phyloP scores from a whole-genome alignment of 2,888 invertebrate genomes.

The Coenonympha arcania region DNA sequence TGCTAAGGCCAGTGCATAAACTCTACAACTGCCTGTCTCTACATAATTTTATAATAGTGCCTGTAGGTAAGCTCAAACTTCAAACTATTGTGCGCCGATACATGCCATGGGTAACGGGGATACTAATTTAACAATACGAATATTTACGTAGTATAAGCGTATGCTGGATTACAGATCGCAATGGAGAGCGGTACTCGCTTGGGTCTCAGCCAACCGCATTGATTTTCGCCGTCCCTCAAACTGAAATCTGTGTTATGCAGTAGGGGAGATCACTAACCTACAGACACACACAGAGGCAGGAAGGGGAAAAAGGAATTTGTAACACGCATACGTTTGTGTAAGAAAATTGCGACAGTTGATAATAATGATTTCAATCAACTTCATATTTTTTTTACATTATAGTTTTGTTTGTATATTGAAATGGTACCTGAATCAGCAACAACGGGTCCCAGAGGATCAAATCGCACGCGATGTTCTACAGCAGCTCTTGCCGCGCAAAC shows the following conservation, averaged over 20 bases:
- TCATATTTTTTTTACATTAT: too few species aligned
- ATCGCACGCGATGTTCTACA: slow-evolving; percentile 82
- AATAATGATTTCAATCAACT: too few species aligned
- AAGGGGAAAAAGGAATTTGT: too few species aligned
- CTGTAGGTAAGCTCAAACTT: too few species aligned
- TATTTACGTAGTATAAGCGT: background rate
- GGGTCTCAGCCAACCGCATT: slow-evolving; percentile 34
- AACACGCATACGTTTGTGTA: background rate
- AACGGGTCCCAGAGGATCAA: slow-evolving; percentile 81
- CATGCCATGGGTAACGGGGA: too few species aligned
- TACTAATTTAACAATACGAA: background rate
- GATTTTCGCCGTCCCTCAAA: slow-evolving; percentile 30
- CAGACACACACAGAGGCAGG: too few species aligned
- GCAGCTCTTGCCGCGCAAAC: slow-evolving; percentile 82
- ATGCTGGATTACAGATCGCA: slow-evolving; percentile 7
- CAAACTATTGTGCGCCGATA: too few species aligned
- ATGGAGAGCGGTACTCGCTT: slow-evolving; percentile 28
- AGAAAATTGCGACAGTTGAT: too few species aligned
- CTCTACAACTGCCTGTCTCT: too few species aligned
- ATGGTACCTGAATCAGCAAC: slow-evolving; percentile 73
- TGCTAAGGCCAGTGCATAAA: too few species aligned
- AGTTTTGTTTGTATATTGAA: too few species aligned
- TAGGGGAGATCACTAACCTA: background rate
- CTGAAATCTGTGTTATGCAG: slow-evolving; percentile 9
- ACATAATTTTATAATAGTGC: too few species aligned